These are phyloP conservation scores for Bombus affinis DNA, from an alignment of 1,140 invertebrate species.

Conservation along the genomic window DNA sequence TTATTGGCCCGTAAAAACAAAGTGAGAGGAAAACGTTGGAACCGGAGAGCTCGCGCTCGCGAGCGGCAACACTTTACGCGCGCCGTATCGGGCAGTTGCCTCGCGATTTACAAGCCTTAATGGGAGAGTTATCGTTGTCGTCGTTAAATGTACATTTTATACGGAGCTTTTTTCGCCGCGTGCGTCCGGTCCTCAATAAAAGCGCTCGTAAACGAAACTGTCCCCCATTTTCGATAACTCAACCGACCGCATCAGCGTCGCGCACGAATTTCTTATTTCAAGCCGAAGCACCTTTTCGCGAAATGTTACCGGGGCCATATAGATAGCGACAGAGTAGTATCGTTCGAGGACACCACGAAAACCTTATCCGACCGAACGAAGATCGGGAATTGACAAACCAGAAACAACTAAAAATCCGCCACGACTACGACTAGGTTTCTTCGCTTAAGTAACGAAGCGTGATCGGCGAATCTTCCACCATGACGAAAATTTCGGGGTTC, in stretches of 20 bases:
- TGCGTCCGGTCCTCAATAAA: constrained; percentile 34
- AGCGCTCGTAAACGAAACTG: constrained; percentile 35
- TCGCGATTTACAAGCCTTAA: constrained; percentile 53
- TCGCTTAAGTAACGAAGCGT: not conserved
- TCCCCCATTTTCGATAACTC: not conserved
- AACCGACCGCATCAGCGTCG: not conserved
- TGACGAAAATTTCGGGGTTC: constrained; percentile 58
- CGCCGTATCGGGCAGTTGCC: constrained; percentile 29
- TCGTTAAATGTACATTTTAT: constrained; percentile 50
- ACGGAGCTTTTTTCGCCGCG: constrained; percentile 6
- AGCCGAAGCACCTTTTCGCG: not conserved
- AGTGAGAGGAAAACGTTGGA: constrained; percentile 16
- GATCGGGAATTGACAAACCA: not conserved
- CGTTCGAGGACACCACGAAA: not conserved
- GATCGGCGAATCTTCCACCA: constrained; percentile 36
- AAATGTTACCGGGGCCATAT: not conserved
- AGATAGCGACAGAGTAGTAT: constrained; percentile 2
- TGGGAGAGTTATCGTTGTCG: constrained; percentile 52
- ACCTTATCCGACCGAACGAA: not conserved
- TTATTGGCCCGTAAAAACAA: constrained; percentile 53
- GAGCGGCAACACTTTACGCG: constrained; percentile 32
- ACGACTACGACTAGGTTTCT: not conserved
- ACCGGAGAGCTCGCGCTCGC: not conserved
- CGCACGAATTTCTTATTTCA: constrained; percentile 33
- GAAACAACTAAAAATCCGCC: not conserved